Evolutionary conservation across 2,888 invertebrate species (phyloP).

Genomic region (Diadromus collaris): DNA sequence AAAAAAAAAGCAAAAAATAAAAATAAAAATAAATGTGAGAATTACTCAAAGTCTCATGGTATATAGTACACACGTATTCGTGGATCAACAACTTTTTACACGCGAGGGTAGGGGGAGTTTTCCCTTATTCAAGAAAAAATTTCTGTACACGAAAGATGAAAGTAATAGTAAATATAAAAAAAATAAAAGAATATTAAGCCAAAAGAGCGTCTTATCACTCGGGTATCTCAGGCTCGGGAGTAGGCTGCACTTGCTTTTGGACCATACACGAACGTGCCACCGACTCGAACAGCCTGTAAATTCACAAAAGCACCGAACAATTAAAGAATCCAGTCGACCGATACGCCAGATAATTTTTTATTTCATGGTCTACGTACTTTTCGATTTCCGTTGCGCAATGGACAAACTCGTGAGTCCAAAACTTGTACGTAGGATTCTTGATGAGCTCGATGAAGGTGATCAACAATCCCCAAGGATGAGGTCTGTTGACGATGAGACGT

Average conservation of each 20-base stretch:
- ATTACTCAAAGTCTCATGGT: constrained; percentile 71
- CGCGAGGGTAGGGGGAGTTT: constrained; percentile 66
- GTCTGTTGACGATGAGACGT: constrained; percentile 97
- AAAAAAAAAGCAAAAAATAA: constrained; percentile 58
- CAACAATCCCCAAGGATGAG: constrained; percentile 99
- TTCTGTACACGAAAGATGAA: constrained; percentile 76
- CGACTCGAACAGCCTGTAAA: constrained; percentile 93
- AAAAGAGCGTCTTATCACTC: constrained; percentile 83
- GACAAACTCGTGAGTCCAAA: constrained; percentile 99
- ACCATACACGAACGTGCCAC: constrained; percentile 98
- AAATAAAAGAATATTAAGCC: constrained; percentile 60
- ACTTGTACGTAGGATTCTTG: constrained; percentile 98
- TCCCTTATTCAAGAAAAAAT: constrained; percentile 69
- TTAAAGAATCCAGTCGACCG: constrained; percentile 13
- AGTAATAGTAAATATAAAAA: constrained; percentile 64
- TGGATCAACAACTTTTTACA: constrained; percentile 79
- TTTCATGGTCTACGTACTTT: constrained; percentile 86
- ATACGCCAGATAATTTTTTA: background rate
- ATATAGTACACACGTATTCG: constrained; percentile 76
- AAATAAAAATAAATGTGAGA: constrained; percentile 62
- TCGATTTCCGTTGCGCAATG: constrained; percentile 99
- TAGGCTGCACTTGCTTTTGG: constrained; percentile 87
- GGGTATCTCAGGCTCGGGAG: constrained; percentile 85
- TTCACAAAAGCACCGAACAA: constrained; percentile 61
- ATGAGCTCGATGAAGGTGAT: constrained; percentile 99